Evolutionary conservation across 2,888 invertebrate genomes (phyloP).

Genomic region (Plagodis pulveraria): DNA sequence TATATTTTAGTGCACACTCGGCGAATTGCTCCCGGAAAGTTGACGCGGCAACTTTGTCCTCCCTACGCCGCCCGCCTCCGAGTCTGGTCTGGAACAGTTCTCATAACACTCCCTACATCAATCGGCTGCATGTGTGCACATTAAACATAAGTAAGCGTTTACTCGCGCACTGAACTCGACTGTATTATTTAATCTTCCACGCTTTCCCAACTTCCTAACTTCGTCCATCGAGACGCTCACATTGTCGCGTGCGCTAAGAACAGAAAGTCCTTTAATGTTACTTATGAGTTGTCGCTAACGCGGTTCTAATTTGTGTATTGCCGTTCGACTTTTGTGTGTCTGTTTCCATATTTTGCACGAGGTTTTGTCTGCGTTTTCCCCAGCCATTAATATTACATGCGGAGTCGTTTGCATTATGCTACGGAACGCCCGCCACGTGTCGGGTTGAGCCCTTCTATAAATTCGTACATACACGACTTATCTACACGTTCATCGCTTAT

Average conservation of each 20-base stretch:
- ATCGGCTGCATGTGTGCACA: conserved; percentile 51
- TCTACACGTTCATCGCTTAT: conserved; percentile 39
- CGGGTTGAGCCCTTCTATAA: conserved; percentile 42
- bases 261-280: conserved; percentile 60
- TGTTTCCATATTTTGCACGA: conserved; percentile 46
- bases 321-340: conserved; percentile 46
- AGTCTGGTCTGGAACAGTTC: conserved; percentile 52
- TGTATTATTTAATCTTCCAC: conserved; percentile 61
- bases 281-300: conserved; percentile 60
- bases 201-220: conserved; percentile 57
- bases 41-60: conserved; percentile 51
- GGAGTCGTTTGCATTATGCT: conserved; percentile 66
- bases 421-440: conserved; percentile 53
- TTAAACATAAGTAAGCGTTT: conserved; percentile 59
- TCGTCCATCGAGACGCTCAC: conserved; percentile 52
- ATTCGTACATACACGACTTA: conserved; percentile 35
- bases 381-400: conserved; percentile 46
- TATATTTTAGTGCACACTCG: conserved; percentile 67
- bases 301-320: conserved; percentile 57
- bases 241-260: conserved; percentile 61
- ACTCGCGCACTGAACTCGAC: conserved; percentile 51
- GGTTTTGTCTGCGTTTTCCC: conserved; percentile 52
- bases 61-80: conserved; percentile 35
- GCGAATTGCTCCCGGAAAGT: conserved; percentile 60
- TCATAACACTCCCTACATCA: conserved; percentile 54